Conservation (phyloP, 2,888 invertebrate genomes). For the Drosophila neonasuta region DNA sequence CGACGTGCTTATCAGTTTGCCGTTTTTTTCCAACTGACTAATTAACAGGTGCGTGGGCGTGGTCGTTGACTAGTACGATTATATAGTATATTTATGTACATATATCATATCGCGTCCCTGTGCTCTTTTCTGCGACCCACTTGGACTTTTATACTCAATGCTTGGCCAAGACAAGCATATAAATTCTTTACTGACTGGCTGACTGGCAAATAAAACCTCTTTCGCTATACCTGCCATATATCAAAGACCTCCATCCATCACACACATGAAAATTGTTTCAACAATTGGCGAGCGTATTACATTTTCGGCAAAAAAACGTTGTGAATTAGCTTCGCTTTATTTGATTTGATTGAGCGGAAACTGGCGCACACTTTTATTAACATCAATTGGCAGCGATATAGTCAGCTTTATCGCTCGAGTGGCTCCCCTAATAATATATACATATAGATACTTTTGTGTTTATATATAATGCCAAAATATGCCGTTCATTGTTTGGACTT, state of each 20-base stretch:
- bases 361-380: slow-evolving; percentile 64
- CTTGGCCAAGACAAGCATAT: slow-evolving; percentile 5
- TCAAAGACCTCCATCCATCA: background rate
- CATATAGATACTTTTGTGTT: background rate
- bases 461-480: slow-evolving; percentile 39
- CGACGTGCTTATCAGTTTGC: slow-evolving; percentile 43
- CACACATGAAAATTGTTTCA: background rate
- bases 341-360: slow-evolving; percentile 59
- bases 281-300: slow-evolving; percentile 5
- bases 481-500: slow-evolving; percentile 25
- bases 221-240: background rate
- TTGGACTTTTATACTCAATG: slow-evolving; percentile 9
- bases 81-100: slow-evolving; percentile 3
- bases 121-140: slow-evolving; percentile 51
- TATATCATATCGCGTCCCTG: slow-evolving; percentile 41
- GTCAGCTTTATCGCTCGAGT: slow-evolving; percentile 60
- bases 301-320: slow-evolving; percentile 4
- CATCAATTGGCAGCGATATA: slow-evolving; percentile 64
- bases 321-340: slow-evolving; percentile 3
- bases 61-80: slow-evolving; percentile 18
- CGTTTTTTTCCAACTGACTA: slow-evolving; percentile 31
- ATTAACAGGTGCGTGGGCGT: slow-evolving; percentile 53
- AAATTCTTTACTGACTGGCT: slow-evolving; percentile 5
- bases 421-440: slow-evolving; percentile 20
- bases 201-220: background rate